Evolutionary conservation across 2,888 invertebrate species (phyloP), one percentile per base, ranked within the genome.

Genomic region (Tenthredo scrophulariae): DNA sequence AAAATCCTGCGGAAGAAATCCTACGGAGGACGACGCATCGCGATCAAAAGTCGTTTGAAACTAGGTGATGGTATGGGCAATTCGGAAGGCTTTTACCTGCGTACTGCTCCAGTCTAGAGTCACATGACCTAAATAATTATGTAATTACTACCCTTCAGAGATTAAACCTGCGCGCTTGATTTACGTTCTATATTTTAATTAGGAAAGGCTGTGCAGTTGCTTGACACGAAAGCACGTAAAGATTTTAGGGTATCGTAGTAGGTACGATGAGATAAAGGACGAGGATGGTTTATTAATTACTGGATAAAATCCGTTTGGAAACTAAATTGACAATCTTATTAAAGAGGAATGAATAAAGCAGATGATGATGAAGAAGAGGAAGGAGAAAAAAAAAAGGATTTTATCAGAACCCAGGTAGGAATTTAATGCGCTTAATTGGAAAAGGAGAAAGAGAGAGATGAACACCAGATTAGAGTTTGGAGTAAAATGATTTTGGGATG

Each of bases 141-240:
- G 40, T 80, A 80, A 80, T 80, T 37, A 80, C 62, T 80, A 58
- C 40, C 80, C 62, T 26, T 26, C 22, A 18, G 22, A 43, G 80
- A 62, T 40, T 40, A 80, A 80, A 29, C 13, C 80, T 50, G 80
- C 9, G 80, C 9, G 40, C 13, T 40, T 62, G 80, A 80, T 80
- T 80, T 50, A 80, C 29, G 80, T 37, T n/a, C 62, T 62, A 37
- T 50, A 62, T 62, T 80, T 80, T 80, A 80, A 80, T 80, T 62
- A 80, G 62, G 58, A 80, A 62, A 22, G 37, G 40, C 80, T 58
- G n/a, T 26, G 18, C 37, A 54, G 33, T 33, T 67, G 80, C 80
- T 80, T 62, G 80, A 80, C 80, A 62, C 80, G 62, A 62, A 62
- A 13, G 33, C 40, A 22, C 22, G 40, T 62, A 62, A 33, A 50